Conservation (phyloP, 2,113 vertebrate species). For the Brevimyrus niger region DNA sequence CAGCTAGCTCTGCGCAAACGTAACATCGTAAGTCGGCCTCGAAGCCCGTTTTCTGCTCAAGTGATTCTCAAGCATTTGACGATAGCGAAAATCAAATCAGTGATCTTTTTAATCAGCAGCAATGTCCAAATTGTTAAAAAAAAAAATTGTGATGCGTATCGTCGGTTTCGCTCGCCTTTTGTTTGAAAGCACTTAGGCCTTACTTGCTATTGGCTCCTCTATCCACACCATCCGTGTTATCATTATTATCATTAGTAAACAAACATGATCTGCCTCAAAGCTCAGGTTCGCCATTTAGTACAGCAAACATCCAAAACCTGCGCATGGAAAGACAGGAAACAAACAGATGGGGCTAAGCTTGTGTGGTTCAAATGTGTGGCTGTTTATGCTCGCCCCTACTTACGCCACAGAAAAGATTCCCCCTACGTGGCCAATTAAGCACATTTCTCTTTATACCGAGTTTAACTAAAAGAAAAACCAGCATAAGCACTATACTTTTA, state of each 20-base stretch:
- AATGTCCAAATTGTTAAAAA: not conserved
- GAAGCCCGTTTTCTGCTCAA: not conserved
- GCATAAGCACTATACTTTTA: not conserved
- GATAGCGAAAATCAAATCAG: not conserved
- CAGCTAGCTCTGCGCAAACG: not conserved
- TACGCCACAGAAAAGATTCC: not conserved
- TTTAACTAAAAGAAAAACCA: not conserved
- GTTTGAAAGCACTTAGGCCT: not conserved
- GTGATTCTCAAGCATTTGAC: constrained; percentile 59
- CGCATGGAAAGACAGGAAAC: not conserved
- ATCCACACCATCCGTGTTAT: not conserved
- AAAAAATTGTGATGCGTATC: not conserved
- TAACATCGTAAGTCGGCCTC: not conserved
- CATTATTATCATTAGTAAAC: not conserved
- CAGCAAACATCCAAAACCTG: not conserved
- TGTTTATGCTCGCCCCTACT: not conserved
- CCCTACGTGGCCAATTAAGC: not conserved
- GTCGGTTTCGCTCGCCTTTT: not conserved
- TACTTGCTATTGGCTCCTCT: not conserved
- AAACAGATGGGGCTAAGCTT: not conserved
- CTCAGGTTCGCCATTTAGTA: not conserved
- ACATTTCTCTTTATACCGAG: not conserved
- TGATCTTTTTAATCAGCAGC: not conserved
- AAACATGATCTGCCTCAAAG: not conserved
- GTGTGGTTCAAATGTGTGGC: not conserved